phyloP scores from a whole-genome alignment of 2,888 invertebrate genomes.

The Sipha maydis region DNA sequence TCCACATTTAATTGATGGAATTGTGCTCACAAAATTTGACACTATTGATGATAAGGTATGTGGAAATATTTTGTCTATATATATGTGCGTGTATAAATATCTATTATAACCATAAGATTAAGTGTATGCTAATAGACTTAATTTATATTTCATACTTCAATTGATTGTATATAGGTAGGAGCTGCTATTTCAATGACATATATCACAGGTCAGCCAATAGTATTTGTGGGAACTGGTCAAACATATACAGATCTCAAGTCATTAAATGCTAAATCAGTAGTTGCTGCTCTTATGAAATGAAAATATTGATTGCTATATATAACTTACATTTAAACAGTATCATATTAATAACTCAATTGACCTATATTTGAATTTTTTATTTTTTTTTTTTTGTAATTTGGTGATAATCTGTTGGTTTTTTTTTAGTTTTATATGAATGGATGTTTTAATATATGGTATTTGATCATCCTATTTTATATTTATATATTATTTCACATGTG shows the following conservation, averaged over 20 bases:
- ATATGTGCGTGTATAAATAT: too few relatives aligned
- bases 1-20: constrained; percentile 97
- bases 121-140: background rate
- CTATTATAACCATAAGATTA: too few relatives aligned
- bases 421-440: constrained; percentile 51
- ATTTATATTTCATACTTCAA: background rate
- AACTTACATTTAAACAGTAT: constrained; percentile 22
- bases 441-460: constrained; percentile 42
- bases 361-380: background rate
- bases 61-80: background rate
- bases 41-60: constrained; percentile 96
- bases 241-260: constrained; percentile 98
- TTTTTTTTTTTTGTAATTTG: constrained; percentile 26
- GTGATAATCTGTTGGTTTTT: constrained; percentile 55
- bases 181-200: constrained; percentile 99
- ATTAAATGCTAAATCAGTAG: constrained; percentile 95
- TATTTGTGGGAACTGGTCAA: constrained; percentile 98
- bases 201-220: constrained; percentile 99
- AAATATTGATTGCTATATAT: constrained; percentile 22
- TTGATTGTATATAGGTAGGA: constrained; percentile 75
- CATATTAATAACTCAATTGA: constrained; percentile 22
- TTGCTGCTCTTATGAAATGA: constrained; percentile 93
- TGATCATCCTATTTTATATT: constrained; percentile 47
- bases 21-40: constrained; percentile 99
- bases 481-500: constrained; percentile 45